Percentiles rank a stretch among this genome's conserved stretches.
phyloP scores from a whole-genome alignment of 2,113 vertebrate genomes.

The Paradoxurus hermaphroditus region DNA sequence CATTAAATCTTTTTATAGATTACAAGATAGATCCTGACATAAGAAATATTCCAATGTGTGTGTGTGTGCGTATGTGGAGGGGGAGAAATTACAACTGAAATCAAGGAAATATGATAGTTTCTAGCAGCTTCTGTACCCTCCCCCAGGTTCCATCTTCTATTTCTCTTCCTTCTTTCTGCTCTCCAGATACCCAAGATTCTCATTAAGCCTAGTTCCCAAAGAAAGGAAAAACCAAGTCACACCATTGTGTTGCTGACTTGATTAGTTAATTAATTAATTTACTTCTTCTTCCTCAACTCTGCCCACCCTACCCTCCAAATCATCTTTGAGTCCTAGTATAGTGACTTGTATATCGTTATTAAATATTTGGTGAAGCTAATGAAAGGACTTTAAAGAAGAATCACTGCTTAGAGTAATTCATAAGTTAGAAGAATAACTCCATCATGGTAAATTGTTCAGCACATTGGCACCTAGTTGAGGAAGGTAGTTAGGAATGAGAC shows the following conservation, averaged over 20 bases:
- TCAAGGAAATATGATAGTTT: slow-evolving; percentile 11
- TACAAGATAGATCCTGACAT: slow-evolving; percentile 21
- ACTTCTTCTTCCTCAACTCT: background rate
- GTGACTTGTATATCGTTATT: background rate
- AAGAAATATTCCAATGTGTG: slow-evolving; percentile 54
- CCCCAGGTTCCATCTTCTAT: background rate
- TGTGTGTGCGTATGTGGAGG: background rate
- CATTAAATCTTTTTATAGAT: slow-evolving; percentile 62
- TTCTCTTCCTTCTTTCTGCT: background rate
- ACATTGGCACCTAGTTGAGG: background rate
- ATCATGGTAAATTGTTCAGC: background rate
- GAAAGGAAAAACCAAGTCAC: background rate
- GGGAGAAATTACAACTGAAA: slow-evolving; percentile 33
- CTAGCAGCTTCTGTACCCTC: background rate
- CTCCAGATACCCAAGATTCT: background rate
- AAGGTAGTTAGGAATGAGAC: background rate
- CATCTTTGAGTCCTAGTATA: background rate
- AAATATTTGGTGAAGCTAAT: slow-evolving; percentile 15
- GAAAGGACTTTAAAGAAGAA: background rate
- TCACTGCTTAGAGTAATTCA: background rate
- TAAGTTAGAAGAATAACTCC: slow-evolving; percentile 4
- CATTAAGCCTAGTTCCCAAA: background rate
- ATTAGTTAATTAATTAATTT: background rate
- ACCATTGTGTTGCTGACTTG: background rate
- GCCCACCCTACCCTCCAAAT: background rate